A percentile compares a stretch with the other conserved stretches of the same genome.
These are phyloP conservation scores for Anas bahamensis DNA, from an alignment of 2,797 vertebrate species.

Conservation along the genomic window DNA sequence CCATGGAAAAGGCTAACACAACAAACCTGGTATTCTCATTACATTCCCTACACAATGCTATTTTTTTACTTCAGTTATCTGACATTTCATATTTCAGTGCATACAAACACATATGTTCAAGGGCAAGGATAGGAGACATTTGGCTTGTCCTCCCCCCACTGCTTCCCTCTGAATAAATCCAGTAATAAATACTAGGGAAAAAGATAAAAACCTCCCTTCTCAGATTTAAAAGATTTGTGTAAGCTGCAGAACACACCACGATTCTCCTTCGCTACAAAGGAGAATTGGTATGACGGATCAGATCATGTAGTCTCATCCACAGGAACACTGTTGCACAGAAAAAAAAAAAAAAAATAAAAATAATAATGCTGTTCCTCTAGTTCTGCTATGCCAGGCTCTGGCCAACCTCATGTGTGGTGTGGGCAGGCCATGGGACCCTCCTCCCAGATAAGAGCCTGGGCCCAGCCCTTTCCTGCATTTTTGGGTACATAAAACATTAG, in stretches of 20 bases:
- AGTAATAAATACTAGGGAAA: not conserved
- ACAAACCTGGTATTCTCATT: not conserved
- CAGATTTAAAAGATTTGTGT: not conserved
- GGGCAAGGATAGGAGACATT: not conserved
- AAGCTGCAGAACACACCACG: not conserved
- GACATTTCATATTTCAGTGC: not conserved
- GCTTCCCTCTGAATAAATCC: not conserved
- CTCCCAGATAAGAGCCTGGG: not conserved
- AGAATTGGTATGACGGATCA: not conserved
- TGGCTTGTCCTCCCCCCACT: not conserved
- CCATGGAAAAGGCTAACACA: not conserved
- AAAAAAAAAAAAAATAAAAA: not conserved
- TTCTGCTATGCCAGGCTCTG: not conserved
- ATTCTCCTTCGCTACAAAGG: not conserved
- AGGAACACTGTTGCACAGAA: not conserved
- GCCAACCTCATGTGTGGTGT: not conserved
- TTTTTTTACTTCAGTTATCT: not conserved
- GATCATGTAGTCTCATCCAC: not conserved
- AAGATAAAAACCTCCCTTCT: not conserved
- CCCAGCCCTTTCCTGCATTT: not conserved
- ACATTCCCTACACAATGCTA: not conserved
- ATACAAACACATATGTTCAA: not conserved
- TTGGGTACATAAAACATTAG: not conserved
- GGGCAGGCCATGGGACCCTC: not conserved
- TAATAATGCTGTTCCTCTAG: not conserved